Evolutionary conservation across 2,797 vertebrate species (phyloP).

Genomic region (Phalanger gymnotis): DNA sequence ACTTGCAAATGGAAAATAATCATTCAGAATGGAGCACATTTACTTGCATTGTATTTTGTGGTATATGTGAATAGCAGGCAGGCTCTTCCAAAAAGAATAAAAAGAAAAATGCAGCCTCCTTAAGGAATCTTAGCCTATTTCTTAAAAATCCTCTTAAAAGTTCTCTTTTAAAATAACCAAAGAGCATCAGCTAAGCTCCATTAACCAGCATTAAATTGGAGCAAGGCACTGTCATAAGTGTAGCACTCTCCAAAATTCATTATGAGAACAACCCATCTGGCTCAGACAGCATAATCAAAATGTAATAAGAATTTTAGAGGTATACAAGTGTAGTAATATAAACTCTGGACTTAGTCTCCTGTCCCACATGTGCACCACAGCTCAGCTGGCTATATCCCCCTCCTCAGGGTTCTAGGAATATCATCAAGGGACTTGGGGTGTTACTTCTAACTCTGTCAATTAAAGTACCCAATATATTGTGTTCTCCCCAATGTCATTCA

Average conservation of each 20-base stretch:
- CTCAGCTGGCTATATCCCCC: background rate
- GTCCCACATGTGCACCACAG: background rate
- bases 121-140: slow-evolving; percentile 2
- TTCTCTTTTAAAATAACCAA: background rate
- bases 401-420: background rate
- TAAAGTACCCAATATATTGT: background rate
- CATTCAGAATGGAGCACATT: background rate
- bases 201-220: background rate
- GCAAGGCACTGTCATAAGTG: background rate
- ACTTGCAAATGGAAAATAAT: background rate
- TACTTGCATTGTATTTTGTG: background rate
- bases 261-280: background rate
- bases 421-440: background rate
- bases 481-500: background rate
- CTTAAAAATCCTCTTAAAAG: slow-evolving; percentile 11
- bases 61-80: background rate
- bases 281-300: background rate
- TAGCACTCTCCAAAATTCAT: background rate
- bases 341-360: background rate
- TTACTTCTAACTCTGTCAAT: background rate
- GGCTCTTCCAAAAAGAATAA: slow-evolving; percentile 32
- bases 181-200: background rate
- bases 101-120: background rate
- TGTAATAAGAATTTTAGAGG: background rate
- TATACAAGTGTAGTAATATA: background rate